These are phyloP conservation scores for Drosophila bocki DNA, from an alignment of 1,140 invertebrate species.

Conservation along the genomic window DNA sequence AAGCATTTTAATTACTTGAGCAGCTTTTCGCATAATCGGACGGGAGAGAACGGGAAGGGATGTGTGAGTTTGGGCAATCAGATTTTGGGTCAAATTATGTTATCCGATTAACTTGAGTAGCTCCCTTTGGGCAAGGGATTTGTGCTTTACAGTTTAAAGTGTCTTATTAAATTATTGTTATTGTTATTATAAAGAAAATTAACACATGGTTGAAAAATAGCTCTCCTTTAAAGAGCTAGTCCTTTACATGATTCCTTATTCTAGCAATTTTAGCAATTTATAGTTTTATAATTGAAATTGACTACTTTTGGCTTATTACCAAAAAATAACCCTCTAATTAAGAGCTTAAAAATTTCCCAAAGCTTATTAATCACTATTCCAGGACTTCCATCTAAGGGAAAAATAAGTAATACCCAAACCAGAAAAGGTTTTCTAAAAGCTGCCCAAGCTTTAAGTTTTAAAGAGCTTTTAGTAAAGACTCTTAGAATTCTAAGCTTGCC, in stretches of 20 bases:
- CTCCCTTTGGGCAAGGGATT: too few relatives aligned
- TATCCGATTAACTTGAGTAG: neutral
- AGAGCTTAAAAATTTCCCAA: neutral
- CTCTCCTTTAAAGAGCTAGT: too few relatives aligned
- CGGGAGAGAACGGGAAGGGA: neutral
- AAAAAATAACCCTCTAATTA: neutral
- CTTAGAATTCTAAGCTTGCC: neutral
- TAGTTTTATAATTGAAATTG: neutral
- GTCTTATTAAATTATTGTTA: neutral
- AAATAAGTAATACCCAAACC: constrained; percentile 1
- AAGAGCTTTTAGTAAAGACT: neutral
- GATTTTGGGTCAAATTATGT: neutral
- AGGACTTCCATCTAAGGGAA: neutral
- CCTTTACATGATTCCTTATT: too few relatives aligned
- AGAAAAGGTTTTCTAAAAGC: neutral
- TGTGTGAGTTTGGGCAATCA: neutral
- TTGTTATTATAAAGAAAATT: too few relatives aligned
- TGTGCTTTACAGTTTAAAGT: neutral
- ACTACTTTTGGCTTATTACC: neutral
- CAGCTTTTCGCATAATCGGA: constrained; percentile 9
- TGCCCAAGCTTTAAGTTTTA: neutral
- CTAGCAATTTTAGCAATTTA: neutral
- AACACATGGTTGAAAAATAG: neutral
- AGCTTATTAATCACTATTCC: neutral
- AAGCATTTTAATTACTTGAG: constrained; percentile 37